These are phyloP conservation scores for Acleris sparsana DNA, from an alignment of 2,888 invertebrate species.

Conservation along the genomic window DNA sequence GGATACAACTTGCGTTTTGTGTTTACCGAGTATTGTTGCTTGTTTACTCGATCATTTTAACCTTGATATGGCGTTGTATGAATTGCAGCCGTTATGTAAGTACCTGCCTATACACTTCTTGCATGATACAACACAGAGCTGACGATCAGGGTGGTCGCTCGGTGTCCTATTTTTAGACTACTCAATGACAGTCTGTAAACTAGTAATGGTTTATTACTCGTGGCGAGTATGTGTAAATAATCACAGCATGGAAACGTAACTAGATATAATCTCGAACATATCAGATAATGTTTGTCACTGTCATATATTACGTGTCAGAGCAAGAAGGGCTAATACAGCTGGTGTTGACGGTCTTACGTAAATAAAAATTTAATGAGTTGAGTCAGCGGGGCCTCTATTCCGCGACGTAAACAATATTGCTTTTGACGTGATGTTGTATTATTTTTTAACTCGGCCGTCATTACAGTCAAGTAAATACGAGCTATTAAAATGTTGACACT, in stretches of 20 bases:
- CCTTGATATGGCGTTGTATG: slow-evolving; percentile 28
- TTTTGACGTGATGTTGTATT: too few relatives aligned
- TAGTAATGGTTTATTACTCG: neutral
- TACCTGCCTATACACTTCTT: slow-evolving; percentile 6
- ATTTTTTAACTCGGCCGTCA: too few relatives aligned
- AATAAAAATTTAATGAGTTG: too few relatives aligned
- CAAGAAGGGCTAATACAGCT: too few relatives aligned
- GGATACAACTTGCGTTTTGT: too few relatives aligned
- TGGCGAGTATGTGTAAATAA: neutral
- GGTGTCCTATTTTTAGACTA: slow-evolving; percentile 6
- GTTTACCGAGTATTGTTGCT: neutral
- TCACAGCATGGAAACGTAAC: neutral
- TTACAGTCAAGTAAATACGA: too few relatives aligned
- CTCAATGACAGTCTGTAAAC: neutral
- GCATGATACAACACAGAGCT: slow-evolving; percentile 3
- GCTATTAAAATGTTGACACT: too few relatives aligned
- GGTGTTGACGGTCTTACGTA: too few relatives aligned
- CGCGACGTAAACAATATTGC: too few relatives aligned
- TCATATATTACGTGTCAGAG: too few relatives aligned
- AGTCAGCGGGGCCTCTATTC: too few relatives aligned
- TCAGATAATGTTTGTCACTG: neutral
- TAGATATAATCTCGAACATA: neutral
- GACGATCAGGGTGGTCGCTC: neutral
- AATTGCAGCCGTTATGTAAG: slow-evolving; percentile 25
- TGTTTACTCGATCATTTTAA: slow-evolving; percentile 22